Percentiles rank a stretch among this genome's conserved stretches.
These are phyloP conservation scores for Physella acuta DNA, from an alignment of 1,140 invertebrate genomes.

Conservation along the genomic window DNA sequence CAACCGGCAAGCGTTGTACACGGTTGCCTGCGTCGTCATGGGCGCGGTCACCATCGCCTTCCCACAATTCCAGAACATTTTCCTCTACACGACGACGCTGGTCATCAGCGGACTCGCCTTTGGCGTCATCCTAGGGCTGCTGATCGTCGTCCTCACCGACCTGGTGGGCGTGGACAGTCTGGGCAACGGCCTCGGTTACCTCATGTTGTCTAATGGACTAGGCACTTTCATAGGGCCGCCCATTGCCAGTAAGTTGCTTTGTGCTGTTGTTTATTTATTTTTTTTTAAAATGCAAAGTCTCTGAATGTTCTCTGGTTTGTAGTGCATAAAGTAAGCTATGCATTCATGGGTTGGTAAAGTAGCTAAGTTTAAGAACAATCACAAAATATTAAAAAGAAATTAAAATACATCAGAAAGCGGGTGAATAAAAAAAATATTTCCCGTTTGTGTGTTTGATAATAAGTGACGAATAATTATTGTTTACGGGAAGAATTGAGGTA, in stretches of 20 bases:
- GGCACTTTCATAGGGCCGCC: conserved; percentile 48
- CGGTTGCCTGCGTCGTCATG: conserved; percentile 33
- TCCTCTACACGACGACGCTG: conserved; percentile 25
- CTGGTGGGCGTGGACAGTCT: conserved; percentile 40
- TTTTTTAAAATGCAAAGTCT: no score
- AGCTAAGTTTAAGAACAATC: no score
- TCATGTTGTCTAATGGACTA: conserved; percentile 51
- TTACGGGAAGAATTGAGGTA: no score
- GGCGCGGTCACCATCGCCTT: conserved; percentile 33
- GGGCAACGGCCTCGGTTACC: conserved; percentile 45
- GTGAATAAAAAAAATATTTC: no score
- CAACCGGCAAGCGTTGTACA: conserved; percentile 38
- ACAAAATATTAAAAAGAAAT: no score
- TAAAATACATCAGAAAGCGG: no score
- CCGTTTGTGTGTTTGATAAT: no score
- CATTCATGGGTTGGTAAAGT: no score
- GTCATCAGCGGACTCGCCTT: conserved; percentile 40
- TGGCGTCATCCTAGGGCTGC: conserved; percentile 46
- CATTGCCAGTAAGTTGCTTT: conserved; percentile 47
- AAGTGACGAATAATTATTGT: no score
- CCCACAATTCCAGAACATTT: conserved; percentile 29
- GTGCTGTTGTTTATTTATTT: no score
- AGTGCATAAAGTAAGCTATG: no score
- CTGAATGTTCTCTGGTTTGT: no score
- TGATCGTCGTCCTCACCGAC: conserved; percentile 46